phyloP scores from a whole-genome alignment of 2,888 invertebrate genomes.

The Diarsia mendica region DNA sequence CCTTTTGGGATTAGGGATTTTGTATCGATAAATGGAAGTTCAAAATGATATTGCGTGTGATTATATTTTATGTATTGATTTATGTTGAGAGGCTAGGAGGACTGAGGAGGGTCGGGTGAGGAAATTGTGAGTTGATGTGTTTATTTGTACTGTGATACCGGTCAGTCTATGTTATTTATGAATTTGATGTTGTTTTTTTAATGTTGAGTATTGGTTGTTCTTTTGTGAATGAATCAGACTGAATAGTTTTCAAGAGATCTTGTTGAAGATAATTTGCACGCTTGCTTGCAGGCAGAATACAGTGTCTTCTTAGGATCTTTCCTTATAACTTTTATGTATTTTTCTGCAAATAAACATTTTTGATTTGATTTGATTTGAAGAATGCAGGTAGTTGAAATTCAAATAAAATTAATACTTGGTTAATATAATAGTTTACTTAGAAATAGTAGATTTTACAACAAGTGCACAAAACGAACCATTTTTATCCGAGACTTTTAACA shows the following conservation, averaged over 20 bases:
- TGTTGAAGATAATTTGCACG: too few relatives aligned
- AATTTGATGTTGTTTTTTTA: neutral
- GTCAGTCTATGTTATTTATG: conserved; percentile 16
- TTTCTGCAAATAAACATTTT: too few relatives aligned
- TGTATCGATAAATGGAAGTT: conserved; percentile 64
- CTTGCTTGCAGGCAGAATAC: too few relatives aligned
- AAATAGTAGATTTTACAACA: too few relatives aligned
- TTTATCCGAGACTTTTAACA: too few relatives aligned
- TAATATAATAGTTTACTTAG: too few relatives aligned
- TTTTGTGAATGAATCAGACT: neutral
- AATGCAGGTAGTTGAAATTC: neutral
- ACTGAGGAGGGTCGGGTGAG: neutral
- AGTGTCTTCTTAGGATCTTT: too few relatives aligned
- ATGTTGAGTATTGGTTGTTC: neutral
- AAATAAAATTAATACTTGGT: too few relatives aligned
- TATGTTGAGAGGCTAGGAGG: conserved; percentile 31
- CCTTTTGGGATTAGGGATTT: conserved; percentile 73
- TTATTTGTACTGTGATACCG: conserved; percentile 10
- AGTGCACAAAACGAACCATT: too few relatives aligned
- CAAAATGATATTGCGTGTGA: conserved; percentile 65
- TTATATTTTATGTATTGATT: conserved; percentile 62
- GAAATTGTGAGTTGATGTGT: conserved; percentile 21
- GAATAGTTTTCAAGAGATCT: neutral
- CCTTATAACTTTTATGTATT: too few relatives aligned
- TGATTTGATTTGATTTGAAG: too few relatives aligned